Base-by-base conservation (phyloP, 1,140 invertebrate genomes). In the Rhopalosiphum padi region DNA sequence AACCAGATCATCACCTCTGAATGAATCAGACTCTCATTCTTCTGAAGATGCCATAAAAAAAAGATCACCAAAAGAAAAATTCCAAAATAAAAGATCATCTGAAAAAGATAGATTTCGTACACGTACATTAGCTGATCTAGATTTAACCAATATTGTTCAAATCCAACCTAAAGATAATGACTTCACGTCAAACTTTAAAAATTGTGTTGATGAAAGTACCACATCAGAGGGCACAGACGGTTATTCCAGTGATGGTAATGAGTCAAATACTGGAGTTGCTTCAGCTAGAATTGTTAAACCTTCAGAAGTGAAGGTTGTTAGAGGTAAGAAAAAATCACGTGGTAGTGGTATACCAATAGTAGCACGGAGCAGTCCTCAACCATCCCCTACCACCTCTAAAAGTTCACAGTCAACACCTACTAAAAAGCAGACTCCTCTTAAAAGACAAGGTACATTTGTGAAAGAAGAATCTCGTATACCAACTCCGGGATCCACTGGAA, bases 301-400 rank as follows among this genome's bases (percentile, higher is more conserved):
- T 3, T 94, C 94, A 46, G 95, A 95, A 94, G 95, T 95, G 0
- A 98, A 98, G 95, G 96, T 95, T 3, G 96, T 99, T 51, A 96
- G 98, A 90, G 98, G 98, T 0, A 95, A 97, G 88, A 96, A 97
- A 94, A 98, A 97, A 95, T 92, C 82, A 2, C 53, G 94, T 37
- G 30, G 85, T 0, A 94, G 94, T 94, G 82, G 94, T 7, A 94
- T 94, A 93, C 94, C 94, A n/a, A 94, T 94, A 11, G 82, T 93
- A 41, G 82, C 82, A 25, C 91, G 82, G 8, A 51, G 90, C 53
- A 82, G 82, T 46, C 88, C 92, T 90, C 93, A 91, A 60, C 82
- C 90, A 46, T 94, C 94, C 5, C 94, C 95, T 41, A 94, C 94
- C 21, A 94, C 83, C 30, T 91, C 93, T 23, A 94, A 90, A 90